Base-by-base conservation (phyloP, 2,797 vertebrate genomes). In the Spatula versicolor region DNA sequence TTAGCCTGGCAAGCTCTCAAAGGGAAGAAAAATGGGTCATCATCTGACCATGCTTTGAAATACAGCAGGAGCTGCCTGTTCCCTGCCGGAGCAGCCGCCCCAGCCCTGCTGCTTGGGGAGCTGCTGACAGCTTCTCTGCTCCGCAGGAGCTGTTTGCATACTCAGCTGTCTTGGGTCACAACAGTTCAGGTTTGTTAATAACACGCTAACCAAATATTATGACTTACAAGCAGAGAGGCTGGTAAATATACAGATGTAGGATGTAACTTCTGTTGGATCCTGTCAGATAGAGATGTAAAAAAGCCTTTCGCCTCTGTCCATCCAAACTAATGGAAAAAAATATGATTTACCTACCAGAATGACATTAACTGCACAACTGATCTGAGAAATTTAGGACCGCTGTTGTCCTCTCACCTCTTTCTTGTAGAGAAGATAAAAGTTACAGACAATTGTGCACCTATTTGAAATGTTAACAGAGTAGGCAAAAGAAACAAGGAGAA, bases 161-260 rank as follows among this genome's bases (percentile, higher is more conserved):
- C 72, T 85, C 84, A 79, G 75, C 20, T 30, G 79, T 91, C 72
- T 81, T 75, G 85, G 93, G 87, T 96, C 96, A 95, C 92, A 94
- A 89, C 52, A 94, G 74, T 75, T 90, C 66, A 81, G 67, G 91
- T 92, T 92, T 92, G 81, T 94, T 90, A 96, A 88, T 90, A 96
- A 96, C 81, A 92, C 83, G 79, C 83, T 96, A 95, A 88, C 81
- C 67, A 97, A 96, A 92, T 95, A 95, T 86, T 95, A 78, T 77
- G 86, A 94, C 80, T 88, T 83, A 78, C 83, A 96, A 92, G 78
- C 73, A 75, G 79, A 81, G 69, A 56, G 43, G 23, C 43, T 88
- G 81, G 60, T 93, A 96, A 96, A 93, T 91, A 94, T 93, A 74
- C 79, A 94, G 68, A 91, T 80, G 80, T 64, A 85, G 60, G 78